Evolutionary conservation across 2,113 vertebrate species (phyloP).

Genomic region (Trochalopteron elliotii): DNA sequence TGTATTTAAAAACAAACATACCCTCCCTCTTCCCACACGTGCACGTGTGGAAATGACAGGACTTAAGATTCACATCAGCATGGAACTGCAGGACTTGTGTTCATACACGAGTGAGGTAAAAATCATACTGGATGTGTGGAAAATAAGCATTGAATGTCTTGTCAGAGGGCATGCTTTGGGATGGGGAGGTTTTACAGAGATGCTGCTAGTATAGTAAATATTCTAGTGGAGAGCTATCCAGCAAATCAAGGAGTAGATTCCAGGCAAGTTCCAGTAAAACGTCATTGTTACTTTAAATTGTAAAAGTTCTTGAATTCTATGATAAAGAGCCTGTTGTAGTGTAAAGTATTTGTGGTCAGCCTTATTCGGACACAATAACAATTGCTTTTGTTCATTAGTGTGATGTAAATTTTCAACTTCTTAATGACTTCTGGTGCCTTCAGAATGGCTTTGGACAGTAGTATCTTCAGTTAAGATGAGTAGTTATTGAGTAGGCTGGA

Average conservation of each 20-base stretch:
- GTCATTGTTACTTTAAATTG: background rate
- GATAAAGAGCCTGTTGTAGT: background rate
- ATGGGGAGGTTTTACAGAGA: background rate
- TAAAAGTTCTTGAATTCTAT: background rate
- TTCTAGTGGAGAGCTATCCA: background rate
- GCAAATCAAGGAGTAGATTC: background rate
- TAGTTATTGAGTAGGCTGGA: background rate
- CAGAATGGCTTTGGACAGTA: background rate
- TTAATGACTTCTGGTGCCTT: background rate
- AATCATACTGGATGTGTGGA: background rate
- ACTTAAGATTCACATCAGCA: background rate
- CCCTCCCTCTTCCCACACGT: slow-evolving; percentile 28
- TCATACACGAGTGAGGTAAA: background rate
- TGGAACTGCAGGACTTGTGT: background rate
- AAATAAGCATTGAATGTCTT: background rate
- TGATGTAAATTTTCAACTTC: background rate
- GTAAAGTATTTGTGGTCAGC: background rate
- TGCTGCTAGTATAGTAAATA: background rate
- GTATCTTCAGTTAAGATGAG: background rate
- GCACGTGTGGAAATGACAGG: background rate
- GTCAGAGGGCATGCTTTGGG: background rate
- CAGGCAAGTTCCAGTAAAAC: background rate
- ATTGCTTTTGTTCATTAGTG: background rate
- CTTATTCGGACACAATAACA: background rate
- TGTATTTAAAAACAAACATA: slow-evolving; percentile 24